These are phyloP conservation scores for Emmelina monodactyla DNA, from an alignment of 2,888 invertebrate genomes.

Conservation along the genomic window DNA sequence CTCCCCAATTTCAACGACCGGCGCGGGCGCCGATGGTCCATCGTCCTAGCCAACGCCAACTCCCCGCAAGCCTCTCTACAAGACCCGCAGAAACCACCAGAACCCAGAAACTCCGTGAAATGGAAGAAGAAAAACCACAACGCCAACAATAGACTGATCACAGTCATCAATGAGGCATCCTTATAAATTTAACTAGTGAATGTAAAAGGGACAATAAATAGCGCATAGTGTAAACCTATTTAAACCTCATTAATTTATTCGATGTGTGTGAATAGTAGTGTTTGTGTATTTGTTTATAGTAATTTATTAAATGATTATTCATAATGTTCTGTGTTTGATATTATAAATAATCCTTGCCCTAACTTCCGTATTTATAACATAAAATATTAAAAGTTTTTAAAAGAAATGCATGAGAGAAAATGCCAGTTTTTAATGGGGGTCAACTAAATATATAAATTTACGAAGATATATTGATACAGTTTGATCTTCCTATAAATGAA, in stretches of 20 bases:
- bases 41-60: conserved; percentile 59
- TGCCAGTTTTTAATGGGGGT: too few species aligned
- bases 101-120: conserved; percentile 40
- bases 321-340: conserved; percentile 11
- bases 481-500: too few species aligned
- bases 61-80: conserved; percentile 29
- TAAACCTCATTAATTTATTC: conserved; percentile 66
- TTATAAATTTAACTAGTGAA: conserved; percentile 51
- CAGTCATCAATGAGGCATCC: conserved; percentile 80
- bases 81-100: conserved; percentile 45
- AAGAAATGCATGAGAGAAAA: too few species aligned
- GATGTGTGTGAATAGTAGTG: conserved; percentile 58
- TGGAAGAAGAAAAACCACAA: conserved; percentile 63
- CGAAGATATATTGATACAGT: too few species aligned
- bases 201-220: conserved; percentile 50
- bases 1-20: conserved; percentile 77
- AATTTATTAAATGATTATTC: conserved; percentile 60
- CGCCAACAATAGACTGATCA: conserved; percentile 72
- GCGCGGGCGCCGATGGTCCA: conserved; percentile 75
- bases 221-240: conserved; percentile 51
- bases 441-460: too few species aligned
- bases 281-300: conserved; percentile 42
- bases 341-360: too few species aligned
- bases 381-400: too few species aligned
- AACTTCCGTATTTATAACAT: too few species aligned